Evolutionary conservation across 2,888 invertebrate genomes (phyloP), one percentile per base, ranked within the genome.

Genomic region (Ormyrus rosae): DNA sequence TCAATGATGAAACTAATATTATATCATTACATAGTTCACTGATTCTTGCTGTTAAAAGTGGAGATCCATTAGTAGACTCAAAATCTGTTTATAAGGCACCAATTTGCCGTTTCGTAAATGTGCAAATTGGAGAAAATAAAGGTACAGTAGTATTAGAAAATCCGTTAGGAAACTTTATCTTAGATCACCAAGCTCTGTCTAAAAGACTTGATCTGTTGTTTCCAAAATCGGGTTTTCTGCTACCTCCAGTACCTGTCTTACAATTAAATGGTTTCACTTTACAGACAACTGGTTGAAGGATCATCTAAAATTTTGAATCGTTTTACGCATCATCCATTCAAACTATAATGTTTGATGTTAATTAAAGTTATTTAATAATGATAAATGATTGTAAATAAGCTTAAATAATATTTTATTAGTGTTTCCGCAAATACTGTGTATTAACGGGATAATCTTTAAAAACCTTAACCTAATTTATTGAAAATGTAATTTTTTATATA

Each of bases 71-170:
- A 56, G 8, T 46, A 9, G 65, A 50, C 5, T n/a, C 82, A 53
- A 86, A 90, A 56, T 80, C 85, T 7, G 84, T 80, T 8, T 9
- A 11, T n/a, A 85, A 71, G 51, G 80, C 70, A 10, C 94, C 95
- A 0, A 93, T 91, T 86, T 94, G 94, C 85, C 93, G 93, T 84
- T 94, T 94, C 88, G 86, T 93, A 3, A 95, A 95, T 90, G 90
- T 94, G 63, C 91, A 92, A n/a, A 91, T 92, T 7, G 91, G 91
- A 6, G 91, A 91, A 82, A 90, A 91, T 45, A 86, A 85, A 55
- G 92, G 92, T 7, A 94, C 95, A 0, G 84, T 95, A 48, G 91
- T 95, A 79, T 86, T 95, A 82, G 95, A 96, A 90, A 96, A 96
- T 91, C 95, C 95, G 0, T 84, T 90, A 67, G 94, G 93, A 5